A percentile compares a stretch with the other conserved stretches of the same genome.
phyloP scores from a whole-genome alignment of 2,113 vertebrate species.

The Thamnophis sirtalis region DNA sequence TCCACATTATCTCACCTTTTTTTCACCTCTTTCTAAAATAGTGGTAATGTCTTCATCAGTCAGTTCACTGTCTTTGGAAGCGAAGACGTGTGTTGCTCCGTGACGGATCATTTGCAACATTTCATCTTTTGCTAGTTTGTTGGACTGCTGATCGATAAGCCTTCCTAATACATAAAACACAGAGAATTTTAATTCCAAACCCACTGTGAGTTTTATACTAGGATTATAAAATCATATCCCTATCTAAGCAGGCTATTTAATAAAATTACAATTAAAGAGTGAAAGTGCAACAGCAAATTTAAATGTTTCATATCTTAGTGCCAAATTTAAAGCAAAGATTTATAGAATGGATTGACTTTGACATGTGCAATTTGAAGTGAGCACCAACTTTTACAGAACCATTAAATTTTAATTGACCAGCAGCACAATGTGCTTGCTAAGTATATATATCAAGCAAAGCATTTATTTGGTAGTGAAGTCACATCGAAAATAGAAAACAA shows the following conservation, averaged over 20 bases:
- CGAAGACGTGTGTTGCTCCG: slow-evolving; percentile 85
- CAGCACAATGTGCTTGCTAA: background rate
- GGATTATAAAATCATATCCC: background rate
- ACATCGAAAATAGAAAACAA: background rate
- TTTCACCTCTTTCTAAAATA: slow-evolving; percentile 85
- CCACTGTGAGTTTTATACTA: background rate
- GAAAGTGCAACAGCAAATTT: background rate
- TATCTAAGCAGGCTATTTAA: background rate
- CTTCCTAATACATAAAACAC: slow-evolving; percentile 70
- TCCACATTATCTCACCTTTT: slow-evolving; percentile 72
- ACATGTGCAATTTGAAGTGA: background rate
- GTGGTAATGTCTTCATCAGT: slow-evolving; percentile 86
- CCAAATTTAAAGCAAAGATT: background rate
- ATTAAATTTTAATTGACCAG: background rate
- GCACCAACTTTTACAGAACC: background rate
- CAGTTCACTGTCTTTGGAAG: slow-evolving; percentile 86
- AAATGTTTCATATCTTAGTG: background rate
- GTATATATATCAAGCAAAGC: background rate
- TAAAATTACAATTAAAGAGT: background rate
- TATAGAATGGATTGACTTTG: background rate
- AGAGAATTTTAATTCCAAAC: background rate
- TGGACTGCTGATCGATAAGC: slow-evolving; percentile 85
- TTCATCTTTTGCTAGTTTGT: slow-evolving; percentile 86
- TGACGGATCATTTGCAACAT: slow-evolving; percentile 91
- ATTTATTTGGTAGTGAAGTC: background rate